phyloP scores from a whole-genome alignment of 2,797 vertebrate genomes.

The Leptatherina wallacei region DNA sequence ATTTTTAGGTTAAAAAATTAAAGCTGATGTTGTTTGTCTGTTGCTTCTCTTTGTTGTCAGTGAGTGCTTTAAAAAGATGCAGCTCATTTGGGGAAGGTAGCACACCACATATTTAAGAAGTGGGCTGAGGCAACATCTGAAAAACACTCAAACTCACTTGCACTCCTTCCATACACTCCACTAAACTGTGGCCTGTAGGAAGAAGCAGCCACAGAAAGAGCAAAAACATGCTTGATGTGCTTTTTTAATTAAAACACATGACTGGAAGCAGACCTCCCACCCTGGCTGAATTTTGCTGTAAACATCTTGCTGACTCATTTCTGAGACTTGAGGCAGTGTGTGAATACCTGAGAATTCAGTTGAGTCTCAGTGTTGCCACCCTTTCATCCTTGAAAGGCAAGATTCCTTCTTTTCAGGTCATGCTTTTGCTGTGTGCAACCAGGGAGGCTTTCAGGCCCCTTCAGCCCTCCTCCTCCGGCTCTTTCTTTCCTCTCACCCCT shows the following conservation, averaged over 20 bases:
- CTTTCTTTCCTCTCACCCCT: constrained; percentile 44
- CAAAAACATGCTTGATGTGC: constrained; percentile 35
- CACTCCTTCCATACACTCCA: background rate
- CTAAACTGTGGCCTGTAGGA: constrained; percentile 29
- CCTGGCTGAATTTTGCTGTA: constrained; percentile 49
- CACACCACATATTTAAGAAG: constrained; percentile 23
- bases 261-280: constrained; percentile 45
- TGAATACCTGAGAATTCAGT: constrained; percentile 59
- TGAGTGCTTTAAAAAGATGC: constrained; percentile 3
- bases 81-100: constrained; percentile 20
- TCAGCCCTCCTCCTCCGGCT: constrained; percentile 22
- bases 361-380: constrained; percentile 54
- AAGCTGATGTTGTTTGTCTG: constrained; percentile 58
- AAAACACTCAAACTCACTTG: constrained; percentile 16
- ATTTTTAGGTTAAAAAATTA: constrained; percentile 61
- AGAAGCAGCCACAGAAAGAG: constrained; percentile 15
- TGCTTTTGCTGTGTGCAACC: constrained; percentile 55
- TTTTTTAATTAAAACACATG: constrained; percentile 71
- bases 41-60: constrained; percentile 59
- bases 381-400: constrained; percentile 72
- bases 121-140: constrained; percentile 13
- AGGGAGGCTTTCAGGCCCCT: constrained; percentile 45
- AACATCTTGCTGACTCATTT: constrained; percentile 73
- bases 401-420: constrained; percentile 64
- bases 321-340: constrained; percentile 45